Percentiles rank a stretch among this genome's conserved stretches.
phyloP scores from a whole-genome alignment of 2,797 vertebrate genomes.

The Sebastes steindachneri region DNA sequence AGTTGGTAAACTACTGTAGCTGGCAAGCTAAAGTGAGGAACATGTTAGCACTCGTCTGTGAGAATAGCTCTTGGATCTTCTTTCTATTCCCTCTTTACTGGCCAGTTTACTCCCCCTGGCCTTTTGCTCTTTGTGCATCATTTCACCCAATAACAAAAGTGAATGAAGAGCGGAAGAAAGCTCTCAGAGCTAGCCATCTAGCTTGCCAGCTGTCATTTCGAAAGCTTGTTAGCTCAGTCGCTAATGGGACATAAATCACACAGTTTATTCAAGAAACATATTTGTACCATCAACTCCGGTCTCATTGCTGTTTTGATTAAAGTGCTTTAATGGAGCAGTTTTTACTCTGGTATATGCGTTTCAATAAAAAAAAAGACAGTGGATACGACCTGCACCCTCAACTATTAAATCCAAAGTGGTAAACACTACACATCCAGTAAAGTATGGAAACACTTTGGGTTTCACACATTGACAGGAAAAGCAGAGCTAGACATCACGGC shows the following conservation, averaged over 20 bases:
- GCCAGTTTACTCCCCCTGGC: not conserved
- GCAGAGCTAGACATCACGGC: no score
- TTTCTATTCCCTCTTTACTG: not conserved
- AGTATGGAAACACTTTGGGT: no score
- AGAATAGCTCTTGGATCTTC: not conserved
- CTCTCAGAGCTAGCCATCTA: not conserved
- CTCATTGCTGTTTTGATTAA: not conserved
- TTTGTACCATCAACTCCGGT: not conserved
- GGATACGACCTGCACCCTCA: no score
- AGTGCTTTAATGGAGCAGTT: not conserved
- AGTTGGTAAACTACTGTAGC: not conserved
- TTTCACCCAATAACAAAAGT: not conserved
- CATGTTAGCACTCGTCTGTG: not conserved
- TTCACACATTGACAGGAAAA: no score
- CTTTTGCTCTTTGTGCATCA: not conserved
- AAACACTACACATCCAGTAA: no score
- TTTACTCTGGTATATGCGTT: not conserved
- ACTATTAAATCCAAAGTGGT: no score
- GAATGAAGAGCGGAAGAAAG: not conserved
- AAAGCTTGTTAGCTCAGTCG: not conserved
- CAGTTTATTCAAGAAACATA: not conserved
- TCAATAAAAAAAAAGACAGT: no score
- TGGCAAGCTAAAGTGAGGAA: not conserved
- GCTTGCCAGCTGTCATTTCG: not conserved
- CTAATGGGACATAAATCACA: not conserved